Evolutionary conservation across 2,888 invertebrate species (phyloP).

Genomic region (Palloptera scutellata): DNA sequence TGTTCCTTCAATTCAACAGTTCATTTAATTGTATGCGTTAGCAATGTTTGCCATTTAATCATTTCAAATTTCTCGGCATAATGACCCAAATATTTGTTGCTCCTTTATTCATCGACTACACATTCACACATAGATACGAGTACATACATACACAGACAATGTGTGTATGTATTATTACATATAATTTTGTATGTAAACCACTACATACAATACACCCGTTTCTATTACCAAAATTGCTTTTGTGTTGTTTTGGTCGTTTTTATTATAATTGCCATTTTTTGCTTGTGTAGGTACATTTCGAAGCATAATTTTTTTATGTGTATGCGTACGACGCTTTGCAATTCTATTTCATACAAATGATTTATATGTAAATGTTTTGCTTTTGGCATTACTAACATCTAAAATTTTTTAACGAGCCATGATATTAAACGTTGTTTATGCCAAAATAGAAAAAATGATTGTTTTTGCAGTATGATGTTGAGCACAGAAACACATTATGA

Average conservation of each 20-base stretch:
- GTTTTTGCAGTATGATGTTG: no score
- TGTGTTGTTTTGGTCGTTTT: conserved; percentile 11
- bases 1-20: not conserved
- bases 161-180: conserved; percentile 1
- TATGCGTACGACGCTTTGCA: no score
- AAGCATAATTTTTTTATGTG: no score
- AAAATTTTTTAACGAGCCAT: no score
- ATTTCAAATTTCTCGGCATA: conserved; percentile 20
- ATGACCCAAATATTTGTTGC: conserved; percentile 23
- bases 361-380: no score
- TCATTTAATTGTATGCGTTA: conserved; percentile 6
- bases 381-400: no score
- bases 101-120: not conserved
- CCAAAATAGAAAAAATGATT: no score
- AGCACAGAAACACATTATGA: no score
- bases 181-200: conserved; percentile 15
- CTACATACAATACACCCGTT: not conserved
- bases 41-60: not conserved
- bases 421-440: no score
- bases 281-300: not conserved
- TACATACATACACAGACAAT: not conserved
- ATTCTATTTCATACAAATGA: no score
- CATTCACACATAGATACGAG: not conserved
- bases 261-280: conserved; percentile 24
- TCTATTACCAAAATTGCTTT: not conserved